Evolutionary conservation across 2,113 vertebrate species (phyloP).

Genomic region (Lethenteron camtschaticum): DNA sequence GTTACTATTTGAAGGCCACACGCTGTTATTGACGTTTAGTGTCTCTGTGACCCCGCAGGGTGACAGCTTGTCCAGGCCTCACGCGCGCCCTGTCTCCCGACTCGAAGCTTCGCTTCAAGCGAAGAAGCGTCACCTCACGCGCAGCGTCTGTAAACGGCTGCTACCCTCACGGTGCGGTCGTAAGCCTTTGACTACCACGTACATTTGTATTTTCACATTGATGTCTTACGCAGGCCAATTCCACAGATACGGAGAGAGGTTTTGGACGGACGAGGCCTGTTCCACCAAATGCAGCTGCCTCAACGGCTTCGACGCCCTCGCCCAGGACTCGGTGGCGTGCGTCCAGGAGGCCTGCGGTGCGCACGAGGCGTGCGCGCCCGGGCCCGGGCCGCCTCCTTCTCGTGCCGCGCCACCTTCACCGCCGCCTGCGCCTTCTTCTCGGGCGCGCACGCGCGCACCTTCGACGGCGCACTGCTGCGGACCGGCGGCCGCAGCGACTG

Average conservation of each 20-base stretch:
- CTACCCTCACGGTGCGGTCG: background rate
- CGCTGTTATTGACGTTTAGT: too few relatives aligned
- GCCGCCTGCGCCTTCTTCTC: conserved; percentile 92
- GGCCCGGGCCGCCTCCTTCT: conserved; percentile 39
- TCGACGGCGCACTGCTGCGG: conserved; percentile 31
- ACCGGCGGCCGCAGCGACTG: too few relatives aligned
- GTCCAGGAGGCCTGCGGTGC: conserved; percentile 55
- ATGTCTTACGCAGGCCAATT: conserved; percentile 41
- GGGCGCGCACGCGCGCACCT: conserved; percentile 93
- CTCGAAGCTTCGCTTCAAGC: background rate
- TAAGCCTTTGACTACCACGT: background rate
- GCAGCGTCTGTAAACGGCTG: background rate
- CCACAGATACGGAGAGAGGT: conserved; percentile 64
- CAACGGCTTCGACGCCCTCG: conserved; percentile 18
- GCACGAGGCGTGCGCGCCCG: conserved; percentile 56
- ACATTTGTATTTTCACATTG: background rate
- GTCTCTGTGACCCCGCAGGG: too few relatives aligned
- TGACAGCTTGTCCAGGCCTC: too few relatives aligned
- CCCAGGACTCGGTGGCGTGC: conserved; percentile 65
- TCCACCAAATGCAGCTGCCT: conserved; percentile 77
- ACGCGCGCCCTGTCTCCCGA: background rate
- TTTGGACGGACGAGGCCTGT: conserved; percentile 71
- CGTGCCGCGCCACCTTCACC: conserved; percentile 64
- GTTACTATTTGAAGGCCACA: too few relatives aligned
- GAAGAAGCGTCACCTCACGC: background rate